Base-by-base conservation (phyloP, 2,113 vertebrate genomes). In the Hucho hucho region DNA sequence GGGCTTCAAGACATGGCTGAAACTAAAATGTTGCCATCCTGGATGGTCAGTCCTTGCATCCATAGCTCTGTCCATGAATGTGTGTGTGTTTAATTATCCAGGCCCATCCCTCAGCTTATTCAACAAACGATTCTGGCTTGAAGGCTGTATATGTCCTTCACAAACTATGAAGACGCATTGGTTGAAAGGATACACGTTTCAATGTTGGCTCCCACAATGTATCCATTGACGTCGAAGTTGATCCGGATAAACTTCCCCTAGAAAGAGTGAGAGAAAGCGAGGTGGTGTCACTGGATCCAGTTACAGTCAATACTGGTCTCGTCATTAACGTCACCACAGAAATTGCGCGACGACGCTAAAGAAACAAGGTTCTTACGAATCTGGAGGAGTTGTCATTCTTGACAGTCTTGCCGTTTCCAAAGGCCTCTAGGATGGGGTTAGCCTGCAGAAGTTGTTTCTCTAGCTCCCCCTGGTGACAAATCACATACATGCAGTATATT, bases 351-450 rank as follows among this genome's bases (percentile, higher is more conserved):
- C 14, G 4, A 61, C 6, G 3, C 1, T 2, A 16, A 5, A 14
- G 4, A 29, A 20, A 14, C 6, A 7, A 9, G 18, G 20, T 46
- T 69, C 98, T 97, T 94, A 99, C 97, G 0, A 99, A 99, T 93
- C 98, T 89, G 4, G 97, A 99, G 1, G 97, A 99, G 93, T 98
- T 99, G 93, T 99, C 97, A 0, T 99, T 99, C 93, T 99, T 99
- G 84, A 99, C 97, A 0, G 98, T 99, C 89, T 99, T 99, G 87
- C 95, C 98, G 1, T 99, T 99, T 86, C 97, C 98, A 64, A 99
- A 99, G 81, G 98, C 98, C 89, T 99, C 98, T 9, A 99, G 94
- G 81, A 99, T 98, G 11, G 97, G 98, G 79, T 99, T 99, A 63
- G 98, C 98, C 93, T 99, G 98, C 53, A 99, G 94, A 84, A 99